Evolutionary conservation across 2,797 vertebrate genomes (phyloP).

Genomic region (Aotus griseimembra): DNA sequence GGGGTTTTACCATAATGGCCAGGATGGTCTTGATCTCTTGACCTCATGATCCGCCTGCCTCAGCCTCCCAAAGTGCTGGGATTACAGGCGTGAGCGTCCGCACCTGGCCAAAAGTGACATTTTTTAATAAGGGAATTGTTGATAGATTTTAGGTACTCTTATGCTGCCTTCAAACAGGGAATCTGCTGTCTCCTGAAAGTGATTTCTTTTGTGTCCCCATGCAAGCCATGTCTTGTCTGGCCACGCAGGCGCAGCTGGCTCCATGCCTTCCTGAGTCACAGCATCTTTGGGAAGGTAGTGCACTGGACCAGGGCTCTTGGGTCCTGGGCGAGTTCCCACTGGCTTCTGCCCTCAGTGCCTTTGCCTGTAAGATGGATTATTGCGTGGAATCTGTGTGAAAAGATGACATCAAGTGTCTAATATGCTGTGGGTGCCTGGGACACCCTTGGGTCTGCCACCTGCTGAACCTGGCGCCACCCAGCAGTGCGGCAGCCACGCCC

Average conservation of each 20-base stretch:
- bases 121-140: not conserved
- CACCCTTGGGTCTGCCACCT: too few species aligned
- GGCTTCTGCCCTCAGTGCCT: not conserved
- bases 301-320: rapidly evolving
- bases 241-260: rapidly evolving
- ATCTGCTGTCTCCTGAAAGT: not conserved
- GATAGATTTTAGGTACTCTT: not conserved
- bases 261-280: rapidly evolving
- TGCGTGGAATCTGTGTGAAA: not conserved
- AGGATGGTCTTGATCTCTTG: too few species aligned
- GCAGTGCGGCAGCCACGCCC: not conserved
- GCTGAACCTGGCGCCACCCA: not conserved
- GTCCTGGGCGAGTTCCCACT: not conserved
- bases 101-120: not conserved
- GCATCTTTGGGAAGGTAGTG: not conserved
- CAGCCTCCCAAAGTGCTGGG: too few species aligned
- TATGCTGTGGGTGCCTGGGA: too few species aligned
- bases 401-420: too few species aligned
- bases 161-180: not conserved
- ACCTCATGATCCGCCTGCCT: too few species aligned
- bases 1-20: too few species aligned
- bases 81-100: too few species aligned
- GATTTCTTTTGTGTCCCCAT: not conserved
- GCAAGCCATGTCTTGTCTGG: not conserved
- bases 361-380: too few species aligned